phyloP scores from a whole-genome alignment of 2,113 vertebrate genomes.

The Lutjanus erythropterus region DNA sequence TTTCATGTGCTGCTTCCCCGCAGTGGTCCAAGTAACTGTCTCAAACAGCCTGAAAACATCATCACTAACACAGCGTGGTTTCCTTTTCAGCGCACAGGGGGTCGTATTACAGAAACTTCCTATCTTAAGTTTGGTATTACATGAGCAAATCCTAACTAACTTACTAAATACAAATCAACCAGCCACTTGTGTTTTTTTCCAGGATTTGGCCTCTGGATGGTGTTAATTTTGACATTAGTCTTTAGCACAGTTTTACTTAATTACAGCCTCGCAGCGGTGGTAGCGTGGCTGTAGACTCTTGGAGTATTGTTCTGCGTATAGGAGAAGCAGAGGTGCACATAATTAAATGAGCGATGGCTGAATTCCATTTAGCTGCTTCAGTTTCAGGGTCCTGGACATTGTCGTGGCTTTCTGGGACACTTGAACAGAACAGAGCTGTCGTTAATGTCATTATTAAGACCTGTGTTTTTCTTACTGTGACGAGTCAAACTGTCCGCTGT shows the following conservation, averaged over 20 bases:
- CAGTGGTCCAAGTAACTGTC: neutral
- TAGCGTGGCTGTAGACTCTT: no score
- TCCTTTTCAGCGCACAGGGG: neutral
- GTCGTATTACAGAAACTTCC: no score
- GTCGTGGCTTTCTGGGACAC: neutral
- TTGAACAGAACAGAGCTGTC: neutral
- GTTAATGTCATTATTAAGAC: neutral
- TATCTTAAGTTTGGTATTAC: no score
- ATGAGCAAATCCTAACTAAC: no score
- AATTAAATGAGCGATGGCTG: neutral
- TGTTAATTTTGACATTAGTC: no score
- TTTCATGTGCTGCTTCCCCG: neutral
- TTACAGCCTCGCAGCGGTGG: no score
- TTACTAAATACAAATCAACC: no score
- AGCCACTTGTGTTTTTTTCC: no score
- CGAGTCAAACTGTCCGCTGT: neutral
- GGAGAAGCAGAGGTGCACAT: constrained; percentile 6
- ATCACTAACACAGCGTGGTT: neutral
- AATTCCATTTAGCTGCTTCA: constrained; percentile 10
- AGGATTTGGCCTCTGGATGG: no score
- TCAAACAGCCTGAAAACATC: neutral
- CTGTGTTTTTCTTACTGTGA: neutral
- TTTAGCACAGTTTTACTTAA: no score
- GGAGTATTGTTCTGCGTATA: no score
- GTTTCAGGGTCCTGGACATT: neutral